Base-by-base conservation (phyloP, 1,140 invertebrate species). In the Potamilus streckersoni region DNA sequence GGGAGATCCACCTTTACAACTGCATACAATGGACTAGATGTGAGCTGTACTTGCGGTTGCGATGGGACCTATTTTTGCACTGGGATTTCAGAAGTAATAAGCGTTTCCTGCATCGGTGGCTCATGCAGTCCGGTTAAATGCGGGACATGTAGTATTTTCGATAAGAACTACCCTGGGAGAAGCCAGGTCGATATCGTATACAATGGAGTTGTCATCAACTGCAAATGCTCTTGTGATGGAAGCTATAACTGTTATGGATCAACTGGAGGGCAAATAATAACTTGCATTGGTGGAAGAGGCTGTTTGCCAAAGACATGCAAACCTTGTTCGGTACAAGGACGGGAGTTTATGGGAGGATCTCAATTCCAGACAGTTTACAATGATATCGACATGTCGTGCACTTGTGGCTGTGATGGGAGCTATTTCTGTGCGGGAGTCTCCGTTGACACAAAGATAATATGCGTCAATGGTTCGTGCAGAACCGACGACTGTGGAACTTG, bases 11-110 rank as follows among this genome's bases (percentile, higher is more conserved):
- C 69, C 17, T 77, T 77, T n/a, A 72, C 72, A 62, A 63, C 72
- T 57, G 17, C 49, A 12, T 77, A 77, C 58, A 77, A 73, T 31
- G 69, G 69, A 15, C 57, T 77, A n/a, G 75, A 73, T 27, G 38
- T 77, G 31, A 56, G 57, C 16, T 77, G 75, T 60, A 73, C 75
- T 4, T 77, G 75, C 63, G 75, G 75, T 2, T 77, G 75, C 59
- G 75, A 77, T 61, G 58, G 64, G 11, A 58, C 69, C 8, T 57
- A 69, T 27, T 72, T 72, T 60, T 77, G 75, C 20, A 14, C 27
- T 3, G 75, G 75, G 16, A 65, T 77, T 14, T 65, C 69, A 17
- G 69, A 72, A 57, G 14, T 71, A 31, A 77, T 77, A 31, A 71
- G 73, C 31, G 6, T 77, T 14, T 63, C 70, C 27, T 77, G 75